A percentile compares a stretch with the other conserved stretches of the same genome.
Conservation (phyloP, 2,113 vertebrate genomes). For the Antennarius striatus region DNA sequence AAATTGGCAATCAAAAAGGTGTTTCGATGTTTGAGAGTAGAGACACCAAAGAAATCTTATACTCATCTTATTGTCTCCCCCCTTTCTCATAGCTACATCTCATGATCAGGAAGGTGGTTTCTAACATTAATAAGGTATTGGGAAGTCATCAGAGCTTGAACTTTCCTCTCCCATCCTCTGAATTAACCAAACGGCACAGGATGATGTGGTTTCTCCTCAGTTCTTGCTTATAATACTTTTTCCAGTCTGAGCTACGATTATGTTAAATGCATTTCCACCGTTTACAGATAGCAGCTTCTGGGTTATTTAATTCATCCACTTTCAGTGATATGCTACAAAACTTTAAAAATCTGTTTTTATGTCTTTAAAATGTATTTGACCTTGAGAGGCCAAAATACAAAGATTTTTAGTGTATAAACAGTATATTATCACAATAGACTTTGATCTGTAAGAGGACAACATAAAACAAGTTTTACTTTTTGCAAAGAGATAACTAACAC, state of each 20-base stretch:
- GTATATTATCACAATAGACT: constrained; percentile 24
- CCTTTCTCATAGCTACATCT: constrained; percentile 1
- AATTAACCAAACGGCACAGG: constrained; percentile 4
- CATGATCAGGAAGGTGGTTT: constrained; percentile 10
- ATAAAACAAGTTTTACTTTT: constrained; percentile 21
- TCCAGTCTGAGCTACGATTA: constrained; percentile 11
- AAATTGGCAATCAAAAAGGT: too few species aligned
- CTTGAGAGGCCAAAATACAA: constrained; percentile 27
- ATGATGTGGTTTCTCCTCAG: constrained; percentile 10
- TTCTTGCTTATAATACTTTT: constrained; percentile 15
- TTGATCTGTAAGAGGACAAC: neutral
- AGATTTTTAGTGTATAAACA: constrained; percentile 31
- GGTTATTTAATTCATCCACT: constrained; percentile 25
- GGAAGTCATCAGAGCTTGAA: constrained; percentile 20
- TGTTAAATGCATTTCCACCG: constrained; percentile 28
- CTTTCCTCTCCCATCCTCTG: constrained; percentile 6
- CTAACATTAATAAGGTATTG: constrained; percentile 25
- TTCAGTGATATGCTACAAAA: constrained; percentile 25
- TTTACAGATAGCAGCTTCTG: constrained; percentile 13
- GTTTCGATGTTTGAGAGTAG: too few species aligned
- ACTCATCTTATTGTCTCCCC: too few species aligned
- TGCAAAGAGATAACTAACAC: constrained; percentile 25
- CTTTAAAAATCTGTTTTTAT: neutral
- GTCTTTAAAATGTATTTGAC: constrained; percentile 39
- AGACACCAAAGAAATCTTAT: too few species aligned